phyloP scores from a whole-genome alignment of 2,888 invertebrate genomes.

The Polietes domitor region DNA sequence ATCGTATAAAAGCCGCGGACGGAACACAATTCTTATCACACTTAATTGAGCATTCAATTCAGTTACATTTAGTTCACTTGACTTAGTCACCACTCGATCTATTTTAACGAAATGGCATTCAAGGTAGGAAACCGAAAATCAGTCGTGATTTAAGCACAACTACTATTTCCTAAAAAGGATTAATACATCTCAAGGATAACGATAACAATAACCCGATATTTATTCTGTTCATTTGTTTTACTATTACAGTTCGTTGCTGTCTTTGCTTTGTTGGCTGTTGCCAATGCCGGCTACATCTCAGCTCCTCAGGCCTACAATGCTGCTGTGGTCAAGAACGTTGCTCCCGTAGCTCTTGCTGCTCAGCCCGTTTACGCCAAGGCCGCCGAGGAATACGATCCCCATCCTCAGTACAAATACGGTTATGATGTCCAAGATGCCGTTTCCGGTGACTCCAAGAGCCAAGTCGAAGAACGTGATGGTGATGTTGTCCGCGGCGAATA shows the following conservation, averaged over 20 bases:
- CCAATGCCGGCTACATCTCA: slow-evolving; percentile 69
- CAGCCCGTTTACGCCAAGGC: slow-evolving; percentile 71
- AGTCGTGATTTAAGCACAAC: neutral
- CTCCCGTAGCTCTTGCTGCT: slow-evolving; percentile 61
- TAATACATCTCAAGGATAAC: slow-evolving; percentile 3
- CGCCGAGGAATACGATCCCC: slow-evolving; percentile 76
- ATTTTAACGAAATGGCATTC: slow-evolving; percentile 59
- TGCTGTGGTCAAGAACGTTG: slow-evolving; percentile 67
- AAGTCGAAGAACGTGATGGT: slow-evolving; percentile 77
- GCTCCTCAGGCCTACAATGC: slow-evolving; percentile 42
- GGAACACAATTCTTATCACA: slow-evolving; percentile 49
- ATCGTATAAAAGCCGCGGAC: slow-evolving; percentile 53
- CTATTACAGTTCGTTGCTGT: slow-evolving; percentile 66
- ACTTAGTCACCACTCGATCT: slow-evolving; percentile 44
- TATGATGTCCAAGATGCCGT: slow-evolving; percentile 77
- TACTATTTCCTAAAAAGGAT: slow-evolving; percentile 23
- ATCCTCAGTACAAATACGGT: slow-evolving; percentile 77
- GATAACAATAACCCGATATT: neutral
- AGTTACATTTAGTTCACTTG: slow-evolving; percentile 41
- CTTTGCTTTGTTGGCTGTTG: slow-evolving; percentile 69
- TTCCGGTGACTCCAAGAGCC: slow-evolving; percentile 79
- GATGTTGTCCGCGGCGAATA: slow-evolving; percentile 78
- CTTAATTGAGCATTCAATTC: slow-evolving; percentile 44
- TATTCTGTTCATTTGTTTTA: neutral
- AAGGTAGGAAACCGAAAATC: slow-evolving; percentile 57